Percentiles rank a stretch among this genome's conserved stretches.
Evolutionary conservation across 2,797 vertebrate genomes (phyloP).

Genomic region (Australoheros facetus): DNA sequence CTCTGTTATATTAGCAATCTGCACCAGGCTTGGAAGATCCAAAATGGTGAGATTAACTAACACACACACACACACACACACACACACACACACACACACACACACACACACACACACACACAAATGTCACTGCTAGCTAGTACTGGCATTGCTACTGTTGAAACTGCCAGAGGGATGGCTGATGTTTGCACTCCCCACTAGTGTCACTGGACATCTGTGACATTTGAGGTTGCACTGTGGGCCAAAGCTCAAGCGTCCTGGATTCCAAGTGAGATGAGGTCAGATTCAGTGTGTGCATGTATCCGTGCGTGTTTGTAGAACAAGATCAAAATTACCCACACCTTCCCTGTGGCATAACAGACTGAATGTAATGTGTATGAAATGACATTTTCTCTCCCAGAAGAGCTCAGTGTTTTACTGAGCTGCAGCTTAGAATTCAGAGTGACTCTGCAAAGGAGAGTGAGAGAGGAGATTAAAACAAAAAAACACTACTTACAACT

Average conservation of each 20-base stretch:
- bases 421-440: constrained; percentile 37
- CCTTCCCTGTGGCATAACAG: constrained; percentile 55
- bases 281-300: constrained; percentile 28
- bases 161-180: constrained; percentile 35
- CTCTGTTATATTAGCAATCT: constrained; percentile 25
- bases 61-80: too few species aligned
- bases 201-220: constrained; percentile 71
- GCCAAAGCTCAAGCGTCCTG: constrained; percentile 55
- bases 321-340: constrained; percentile 52
- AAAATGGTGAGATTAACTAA: constrained; percentile 35
- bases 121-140: constrained; percentile 11
- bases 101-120: not conserved
- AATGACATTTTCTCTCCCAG: constrained; percentile 64
- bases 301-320: constrained; percentile 38
- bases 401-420: constrained; percentile 39
- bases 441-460: not conserved
- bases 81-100: too few species aligned
- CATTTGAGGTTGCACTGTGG: constrained; percentile 60
- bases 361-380: constrained; percentile 47
- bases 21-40: constrained; percentile 17
- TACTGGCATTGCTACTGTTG: constrained; percentile 34
- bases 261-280: constrained; percentile 64
- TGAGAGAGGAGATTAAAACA: not conserved
- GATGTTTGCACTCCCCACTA: constrained; percentile 40
- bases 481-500: not conserved